These are phyloP conservation scores for Gryllus longicercus DNA, from an alignment of 2,888 invertebrate species.

Conservation along the genomic window DNA sequence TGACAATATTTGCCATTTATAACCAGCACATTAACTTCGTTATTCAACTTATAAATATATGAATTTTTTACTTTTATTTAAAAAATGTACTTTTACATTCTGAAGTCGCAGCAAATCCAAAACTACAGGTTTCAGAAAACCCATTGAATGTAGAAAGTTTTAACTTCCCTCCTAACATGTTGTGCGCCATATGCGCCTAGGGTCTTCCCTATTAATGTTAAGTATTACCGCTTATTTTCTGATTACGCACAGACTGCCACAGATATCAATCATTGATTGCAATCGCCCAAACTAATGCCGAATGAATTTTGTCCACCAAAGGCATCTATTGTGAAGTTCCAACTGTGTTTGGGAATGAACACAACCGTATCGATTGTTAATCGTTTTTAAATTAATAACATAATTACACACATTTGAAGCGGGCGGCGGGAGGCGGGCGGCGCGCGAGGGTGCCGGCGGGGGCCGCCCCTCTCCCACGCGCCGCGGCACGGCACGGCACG, in stretches of 20 bases:
- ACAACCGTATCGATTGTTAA: background rate
- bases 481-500: background rate
- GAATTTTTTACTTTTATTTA: too few species aligned
- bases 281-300: background rate
- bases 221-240: too few species aligned
- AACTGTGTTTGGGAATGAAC: background rate
- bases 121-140: too few species aligned
- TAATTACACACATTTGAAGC: constrained; percentile 4
- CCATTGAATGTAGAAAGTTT: too few species aligned
- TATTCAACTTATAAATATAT: too few species aligned
- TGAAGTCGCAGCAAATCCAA: too few species aligned
- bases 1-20: too few species aligned
- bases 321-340: background rate
- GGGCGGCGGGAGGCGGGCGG: background rate
- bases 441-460: background rate
- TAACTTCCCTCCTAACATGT: too few species aligned
- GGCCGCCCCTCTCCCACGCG: background rate
- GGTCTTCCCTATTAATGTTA: too few species aligned
- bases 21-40: too few species aligned
- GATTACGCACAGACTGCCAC: background rate
- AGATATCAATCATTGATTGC: background rate
- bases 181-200: too few species aligned
- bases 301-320: background rate
- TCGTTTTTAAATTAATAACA: constrained; percentile 10
- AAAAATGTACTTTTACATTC: too few species aligned